Evolutionary conservation across 2,888 invertebrate species (phyloP), one percentile per base, ranked within the genome.

Genomic region (Macrosiphum euphorbiae): DNA sequence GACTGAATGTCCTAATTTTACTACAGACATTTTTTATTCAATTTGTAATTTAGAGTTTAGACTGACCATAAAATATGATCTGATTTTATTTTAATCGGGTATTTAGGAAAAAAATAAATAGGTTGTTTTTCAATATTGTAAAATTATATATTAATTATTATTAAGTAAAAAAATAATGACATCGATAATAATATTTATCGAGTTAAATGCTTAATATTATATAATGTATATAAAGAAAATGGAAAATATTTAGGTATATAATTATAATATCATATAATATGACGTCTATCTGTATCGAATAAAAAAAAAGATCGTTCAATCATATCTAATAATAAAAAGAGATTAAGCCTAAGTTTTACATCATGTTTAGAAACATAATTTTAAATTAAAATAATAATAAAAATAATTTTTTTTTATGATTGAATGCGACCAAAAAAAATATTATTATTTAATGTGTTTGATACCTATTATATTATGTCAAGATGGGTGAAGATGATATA

Each of bases 101-200:
- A 52, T 67, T 67, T 67, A 16, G 5, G 5, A 58, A 58, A 67
- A 28, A 67, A 20, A 55, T 55, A n/a, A 16, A 5, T 13, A n/a
- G 13, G 5, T 67, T 3, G 16, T 61, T 61, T 28, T 78, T 35
- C 35, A 78, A 35, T 35, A 20, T 78, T 78, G 35, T 78, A 28
- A 78, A 35, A 78, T 78, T 78, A 35, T 78, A 8, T 78, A 78
- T 78, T 35, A 20, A 35, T 35, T 78, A 41, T 78, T 35, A 78
- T 78, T 13, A 78, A 20, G 20, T 90, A 89, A 90, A n/a, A 41
- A 67, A 89, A 88, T 84, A 89, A 84, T 93, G 35, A 35, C 35
- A 35, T 78, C 78, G 35, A n/a, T 87, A 85, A 58, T 44, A 28
- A 35, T 61, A 61, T 50, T 88, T 52, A 78, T 89, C 10, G 41